phyloP scores from a whole-genome alignment of 2,113 vertebrate species.

The Dicaeum eximium region DNA sequence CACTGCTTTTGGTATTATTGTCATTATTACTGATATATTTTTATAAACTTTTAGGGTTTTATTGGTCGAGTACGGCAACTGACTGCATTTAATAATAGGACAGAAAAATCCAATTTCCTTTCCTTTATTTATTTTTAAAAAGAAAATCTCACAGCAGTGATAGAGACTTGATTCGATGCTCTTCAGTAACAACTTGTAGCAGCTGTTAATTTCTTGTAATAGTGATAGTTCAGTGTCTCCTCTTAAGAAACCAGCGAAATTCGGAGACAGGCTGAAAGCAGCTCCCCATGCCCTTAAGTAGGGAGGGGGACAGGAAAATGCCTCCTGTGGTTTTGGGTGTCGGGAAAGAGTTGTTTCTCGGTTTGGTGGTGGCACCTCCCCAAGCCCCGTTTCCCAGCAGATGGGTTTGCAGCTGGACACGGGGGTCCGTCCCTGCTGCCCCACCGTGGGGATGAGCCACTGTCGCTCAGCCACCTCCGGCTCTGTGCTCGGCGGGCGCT shows the following conservation, averaged over 20 bases:
- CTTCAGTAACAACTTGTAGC: neutral
- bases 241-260: neutral
- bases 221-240: neutral
- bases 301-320: neutral
- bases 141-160: neutral
- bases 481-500: neutral
- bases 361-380: neutral
- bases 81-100: neutral
- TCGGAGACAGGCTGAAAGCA: neutral
- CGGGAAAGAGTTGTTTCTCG: neutral
- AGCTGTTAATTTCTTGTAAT: neutral
- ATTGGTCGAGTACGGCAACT: neutral
- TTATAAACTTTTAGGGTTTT: neutral
- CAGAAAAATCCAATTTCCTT: neutral
- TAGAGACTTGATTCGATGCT: neutral
- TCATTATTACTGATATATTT: neutral
- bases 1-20: neutral
- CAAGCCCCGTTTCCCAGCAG: neutral
- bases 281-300: neutral
- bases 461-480: neutral
- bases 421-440: neutral
- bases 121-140: neutral
- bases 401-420: neutral
- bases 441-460: neutral
- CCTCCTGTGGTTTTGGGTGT: neutral